phyloP scores from a whole-genome alignment of 2,113 vertebrate species.

The Channa argus region DNA sequence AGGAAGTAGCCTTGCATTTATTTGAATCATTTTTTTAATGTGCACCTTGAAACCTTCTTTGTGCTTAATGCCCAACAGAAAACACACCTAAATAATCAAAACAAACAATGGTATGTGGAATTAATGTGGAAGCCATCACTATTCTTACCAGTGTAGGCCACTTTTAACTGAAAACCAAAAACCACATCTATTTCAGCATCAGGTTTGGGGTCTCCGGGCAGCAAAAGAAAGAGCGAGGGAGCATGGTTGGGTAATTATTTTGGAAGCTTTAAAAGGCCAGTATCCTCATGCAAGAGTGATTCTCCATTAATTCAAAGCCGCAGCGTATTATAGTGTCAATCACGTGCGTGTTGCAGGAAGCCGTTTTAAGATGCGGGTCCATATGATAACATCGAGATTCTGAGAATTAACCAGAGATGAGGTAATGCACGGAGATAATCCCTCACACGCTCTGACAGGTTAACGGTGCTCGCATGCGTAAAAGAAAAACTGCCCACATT shows the following conservation, averaged over 20 bases:
- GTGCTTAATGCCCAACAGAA: conserved; percentile 50
- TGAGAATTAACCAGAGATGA: conserved; percentile 43
- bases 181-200: conserved; percentile 82
- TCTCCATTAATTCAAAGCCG: conserved; percentile 51
- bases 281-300: conserved; percentile 43
- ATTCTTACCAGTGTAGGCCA: conserved; percentile 73
- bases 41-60: conserved; percentile 27
- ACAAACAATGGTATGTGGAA: conserved; percentile 77
- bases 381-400: conserved; percentile 40
- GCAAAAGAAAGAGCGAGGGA: conserved; percentile 59
- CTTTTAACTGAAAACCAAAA: conserved; percentile 80
- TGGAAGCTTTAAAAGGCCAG: conserved; percentile 60
- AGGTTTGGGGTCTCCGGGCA: conserved; percentile 79
- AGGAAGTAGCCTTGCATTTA: conserved; percentile 29
- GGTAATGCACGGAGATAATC: conserved; percentile 45
- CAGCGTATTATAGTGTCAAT: conserved; percentile 45
- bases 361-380: conserved; percentile 45
- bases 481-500: conserved; percentile 32
- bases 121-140: conserved; percentile 72
- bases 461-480: conserved; percentile 35
- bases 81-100: conserved; percentile 74
- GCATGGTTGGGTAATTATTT: conserved; percentile 72
- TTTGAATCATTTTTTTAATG: conserved; percentile 36
- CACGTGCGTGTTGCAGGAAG: conserved; percentile 27
- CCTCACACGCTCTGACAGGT: conserved; percentile 60